These are phyloP conservation scores for Tetrao urogallus DNA, from an alignment of 2,113 vertebrate species.

Conservation along the genomic window DNA sequence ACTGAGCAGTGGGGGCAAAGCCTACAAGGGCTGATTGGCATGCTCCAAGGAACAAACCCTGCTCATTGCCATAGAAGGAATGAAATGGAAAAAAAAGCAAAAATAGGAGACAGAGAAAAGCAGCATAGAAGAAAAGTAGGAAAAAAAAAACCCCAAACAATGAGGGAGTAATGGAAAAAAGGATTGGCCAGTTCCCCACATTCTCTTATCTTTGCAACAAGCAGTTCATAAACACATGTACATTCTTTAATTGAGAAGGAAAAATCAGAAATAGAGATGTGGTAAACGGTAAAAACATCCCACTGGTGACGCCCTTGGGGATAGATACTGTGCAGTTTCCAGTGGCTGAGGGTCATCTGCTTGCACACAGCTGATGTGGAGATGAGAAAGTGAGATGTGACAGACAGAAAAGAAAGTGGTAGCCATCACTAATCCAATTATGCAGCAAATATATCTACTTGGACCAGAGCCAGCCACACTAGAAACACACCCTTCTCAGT, in stretches of 20 bases:
- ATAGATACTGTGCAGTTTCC: background rate
- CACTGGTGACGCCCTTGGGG: background rate
- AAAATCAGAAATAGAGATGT: background rate
- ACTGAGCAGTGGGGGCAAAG: background rate
- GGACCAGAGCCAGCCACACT: background rate
- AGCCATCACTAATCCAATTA: background rate
- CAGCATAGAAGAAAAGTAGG: background rate
- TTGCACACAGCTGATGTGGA: background rate
- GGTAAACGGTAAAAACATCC: background rate
- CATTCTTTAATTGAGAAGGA: background rate
- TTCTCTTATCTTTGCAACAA: slow-evolving; percentile 23
- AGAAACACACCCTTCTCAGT: background rate
- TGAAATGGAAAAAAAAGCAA: background rate
- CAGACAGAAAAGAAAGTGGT: background rate
- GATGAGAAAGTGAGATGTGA: background rate
- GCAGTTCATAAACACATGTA: background rate
- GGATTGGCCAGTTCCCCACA: background rate
- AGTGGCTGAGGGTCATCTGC: background rate
- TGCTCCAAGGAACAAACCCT: background rate
- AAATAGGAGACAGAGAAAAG: background rate
- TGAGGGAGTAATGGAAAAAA: slow-evolving; percentile 3
- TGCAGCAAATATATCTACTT: background rate
- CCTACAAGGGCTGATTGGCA: background rate
- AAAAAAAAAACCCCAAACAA: background rate
- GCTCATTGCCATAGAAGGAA: background rate